phyloP scores from a whole-genome alignment of 2,797 vertebrate genomes.

The Myotis pilosus region DNA sequence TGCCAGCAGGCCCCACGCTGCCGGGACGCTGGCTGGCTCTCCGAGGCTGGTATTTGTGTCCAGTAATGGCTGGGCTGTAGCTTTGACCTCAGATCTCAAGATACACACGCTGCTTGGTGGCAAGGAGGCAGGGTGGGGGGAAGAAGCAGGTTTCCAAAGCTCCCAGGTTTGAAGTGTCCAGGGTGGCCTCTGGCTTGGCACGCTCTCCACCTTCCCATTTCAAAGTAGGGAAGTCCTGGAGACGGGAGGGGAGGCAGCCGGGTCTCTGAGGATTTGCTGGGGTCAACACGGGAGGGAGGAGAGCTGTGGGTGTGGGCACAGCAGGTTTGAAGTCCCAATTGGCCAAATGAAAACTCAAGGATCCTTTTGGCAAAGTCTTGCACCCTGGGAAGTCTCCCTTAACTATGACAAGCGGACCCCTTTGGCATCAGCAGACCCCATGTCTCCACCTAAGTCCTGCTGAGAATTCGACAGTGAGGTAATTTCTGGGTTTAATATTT shows the following conservation, averaged over 20 bases:
- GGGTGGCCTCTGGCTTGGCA: background rate
- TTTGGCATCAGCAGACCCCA: background rate
- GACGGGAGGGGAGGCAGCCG: background rate
- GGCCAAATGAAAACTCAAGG: background rate
- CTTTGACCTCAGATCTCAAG: background rate
- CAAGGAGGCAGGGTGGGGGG: background rate
- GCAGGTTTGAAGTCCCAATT: background rate
- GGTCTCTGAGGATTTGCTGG: background rate
- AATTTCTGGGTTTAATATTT: background rate
- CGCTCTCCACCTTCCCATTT: background rate
- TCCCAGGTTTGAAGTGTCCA: background rate
- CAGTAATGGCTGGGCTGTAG: background rate
- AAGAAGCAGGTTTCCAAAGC: background rate
- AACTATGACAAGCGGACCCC: background rate
- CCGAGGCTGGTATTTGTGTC: background rate
- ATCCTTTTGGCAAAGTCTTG: slow-evolving; percentile 20
- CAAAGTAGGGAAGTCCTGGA: background rate
- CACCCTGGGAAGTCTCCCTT: background rate
- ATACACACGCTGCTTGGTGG: background rate
- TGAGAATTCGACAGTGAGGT: slow-evolving; percentile 37
- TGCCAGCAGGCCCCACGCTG: background rate
- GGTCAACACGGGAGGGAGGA: background rate
- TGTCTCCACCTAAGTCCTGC: slow-evolving; percentile 53
- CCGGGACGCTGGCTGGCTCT: fast-evolving
- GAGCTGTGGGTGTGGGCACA: background rate